Conservation (phyloP, 2,797 vertebrate genomes). For the Neoniphon sammara region DNA sequence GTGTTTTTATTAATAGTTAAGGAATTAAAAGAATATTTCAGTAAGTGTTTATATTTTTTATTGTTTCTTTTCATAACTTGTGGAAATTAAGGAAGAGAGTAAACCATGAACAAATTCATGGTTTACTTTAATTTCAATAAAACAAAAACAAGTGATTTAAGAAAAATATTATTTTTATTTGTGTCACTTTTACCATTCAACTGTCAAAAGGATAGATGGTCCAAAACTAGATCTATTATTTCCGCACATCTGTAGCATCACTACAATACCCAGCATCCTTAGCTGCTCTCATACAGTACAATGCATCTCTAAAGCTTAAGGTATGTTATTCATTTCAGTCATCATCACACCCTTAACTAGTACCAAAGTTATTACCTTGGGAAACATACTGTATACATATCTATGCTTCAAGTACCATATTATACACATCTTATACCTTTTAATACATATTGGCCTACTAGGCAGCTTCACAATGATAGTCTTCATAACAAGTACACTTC, state of each 20-base stretch:
- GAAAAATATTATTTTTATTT: conserved; percentile 84
- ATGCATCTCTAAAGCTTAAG: conserved; percentile 71
- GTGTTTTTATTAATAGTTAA: background rate
- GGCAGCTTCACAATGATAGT: conserved; percentile 75
- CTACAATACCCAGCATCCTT: conserved; percentile 69
- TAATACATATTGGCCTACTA: conserved; percentile 67
- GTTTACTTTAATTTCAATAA: too few relatives aligned
- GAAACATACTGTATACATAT: conserved; percentile 48
- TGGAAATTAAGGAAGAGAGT: background rate
- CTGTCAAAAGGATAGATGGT: conserved; percentile 80
- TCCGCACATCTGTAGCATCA: conserved; percentile 83
- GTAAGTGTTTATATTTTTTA: background rate
- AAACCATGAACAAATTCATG: background rate
- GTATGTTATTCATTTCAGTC: conserved; percentile 55
- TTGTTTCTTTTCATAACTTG: background rate
- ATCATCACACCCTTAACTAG: conserved; percentile 59
- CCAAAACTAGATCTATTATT: conserved; percentile 80
- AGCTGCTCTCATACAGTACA: conserved; percentile 71
- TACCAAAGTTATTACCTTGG: conserved; percentile 71
- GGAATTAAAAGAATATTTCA: background rate
- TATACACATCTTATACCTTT: conserved; percentile 61
- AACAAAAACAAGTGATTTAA: conserved; percentile 65
- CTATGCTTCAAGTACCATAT: conserved; percentile 76
- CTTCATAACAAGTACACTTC: conserved; percentile 74
- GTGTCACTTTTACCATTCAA: conserved; percentile 73